Conservation (phyloP, 2,113 vertebrate genomes). For the Pholis gunnellus region DNA sequence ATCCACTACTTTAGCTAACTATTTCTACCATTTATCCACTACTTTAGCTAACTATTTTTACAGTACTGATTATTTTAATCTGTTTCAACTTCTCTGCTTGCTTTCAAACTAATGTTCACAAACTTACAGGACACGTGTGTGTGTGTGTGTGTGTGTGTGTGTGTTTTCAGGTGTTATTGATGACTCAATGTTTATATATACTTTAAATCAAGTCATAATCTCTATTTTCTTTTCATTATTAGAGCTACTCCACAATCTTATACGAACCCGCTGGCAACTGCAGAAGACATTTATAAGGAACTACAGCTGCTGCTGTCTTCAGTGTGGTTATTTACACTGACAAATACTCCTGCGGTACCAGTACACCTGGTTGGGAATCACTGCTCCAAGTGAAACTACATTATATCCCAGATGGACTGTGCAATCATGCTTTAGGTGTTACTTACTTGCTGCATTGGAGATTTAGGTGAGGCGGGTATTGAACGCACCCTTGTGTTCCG, state of each 20-base stretch:
- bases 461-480: background rate
- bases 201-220: background rate
- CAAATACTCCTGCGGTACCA: too few relatives aligned
- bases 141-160: too few relatives aligned
- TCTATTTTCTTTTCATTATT: background rate
- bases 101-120: background rate
- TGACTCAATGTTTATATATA: background rate
- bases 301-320: background rate
- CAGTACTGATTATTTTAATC: background rate
- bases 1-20: too few relatives aligned
- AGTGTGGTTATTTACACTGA: background rate
- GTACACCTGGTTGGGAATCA: constrained; percentile 4
- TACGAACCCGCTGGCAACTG: background rate
- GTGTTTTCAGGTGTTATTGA: background rate
- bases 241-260: background rate
- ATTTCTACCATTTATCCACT: too few relatives aligned
- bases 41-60: too few relatives aligned
- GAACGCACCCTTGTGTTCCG: constrained; percentile 19
- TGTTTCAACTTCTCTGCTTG: background rate
- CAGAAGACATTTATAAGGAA: background rate
- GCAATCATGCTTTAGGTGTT: constrained; percentile 31
- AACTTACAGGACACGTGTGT: background rate
- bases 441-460: background rate
- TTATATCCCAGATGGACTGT: constrained; percentile 36
- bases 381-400: constrained; percentile 43